These are phyloP conservation scores for Zoanthus solanderi DNA, from an alignment of 92 coral and sea anemone genomes.

Conservation along the genomic window DNA sequence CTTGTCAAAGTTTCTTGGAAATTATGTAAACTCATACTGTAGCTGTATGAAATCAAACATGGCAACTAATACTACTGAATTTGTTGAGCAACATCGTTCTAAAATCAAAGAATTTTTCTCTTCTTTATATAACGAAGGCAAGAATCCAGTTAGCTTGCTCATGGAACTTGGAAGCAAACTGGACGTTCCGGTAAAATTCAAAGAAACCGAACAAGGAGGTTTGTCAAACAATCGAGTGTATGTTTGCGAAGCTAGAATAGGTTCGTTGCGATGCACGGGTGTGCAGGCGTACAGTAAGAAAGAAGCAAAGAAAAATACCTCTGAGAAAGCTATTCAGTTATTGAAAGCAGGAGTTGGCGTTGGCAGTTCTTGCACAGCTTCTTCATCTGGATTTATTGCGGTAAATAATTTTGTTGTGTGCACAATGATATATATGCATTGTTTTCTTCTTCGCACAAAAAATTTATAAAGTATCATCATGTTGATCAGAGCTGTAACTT, in stretches of 20 bases:
- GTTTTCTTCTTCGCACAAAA: no score
- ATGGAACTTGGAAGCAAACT: slow-evolving; percentile 63
- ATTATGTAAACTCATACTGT: not conserved
- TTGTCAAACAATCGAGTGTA: slow-evolving; percentile 45
- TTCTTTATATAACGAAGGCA: slow-evolving; percentile 41
- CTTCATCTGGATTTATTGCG: not conserved
- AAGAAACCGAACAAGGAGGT: slow-evolving; percentile 1
- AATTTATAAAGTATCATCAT: no score
- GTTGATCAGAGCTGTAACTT: no score
- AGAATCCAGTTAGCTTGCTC: slow-evolving; percentile 62
- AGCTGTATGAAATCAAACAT: not conserved
- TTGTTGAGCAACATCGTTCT: slow-evolving; percentile 23
- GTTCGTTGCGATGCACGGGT: slow-evolving; percentile 51
- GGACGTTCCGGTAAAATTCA: slow-evolving; percentile 25
- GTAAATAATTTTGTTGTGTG: not conserved
- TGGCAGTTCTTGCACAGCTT: not conserved
- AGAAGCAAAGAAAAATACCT: slow-evolving; percentile 73
- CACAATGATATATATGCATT: no score
- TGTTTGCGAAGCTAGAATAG: slow-evolving; percentile 62
- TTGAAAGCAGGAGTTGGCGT: slow-evolving; percentile 6
- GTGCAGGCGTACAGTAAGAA: slow-evolving; percentile 62
- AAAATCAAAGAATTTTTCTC: slow-evolving; percentile 38
- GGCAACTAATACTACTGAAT: slow-evolving; percentile 9
- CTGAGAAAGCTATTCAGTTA: slow-evolving; percentile 54
- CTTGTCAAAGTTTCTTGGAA: not conserved